Evolutionary conservation across 2,113 vertebrate genomes (phyloP).

Genomic region (Plecturocebus donacophilus): DNA sequence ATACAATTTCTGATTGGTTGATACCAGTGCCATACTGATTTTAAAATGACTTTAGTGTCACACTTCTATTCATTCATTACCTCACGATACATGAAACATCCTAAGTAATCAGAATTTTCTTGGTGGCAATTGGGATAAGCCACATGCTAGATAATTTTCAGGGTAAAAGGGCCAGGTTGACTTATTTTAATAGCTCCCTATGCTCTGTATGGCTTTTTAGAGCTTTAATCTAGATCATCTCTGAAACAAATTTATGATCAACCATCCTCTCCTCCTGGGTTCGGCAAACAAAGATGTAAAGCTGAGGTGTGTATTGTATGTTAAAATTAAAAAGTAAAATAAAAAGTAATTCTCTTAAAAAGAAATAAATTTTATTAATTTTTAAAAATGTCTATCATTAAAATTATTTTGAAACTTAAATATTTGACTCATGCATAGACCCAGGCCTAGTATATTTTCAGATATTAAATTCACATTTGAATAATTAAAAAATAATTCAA

Average conservation of each 20-base stretch:
- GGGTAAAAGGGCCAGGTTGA: background rate
- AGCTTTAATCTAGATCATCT: background rate
- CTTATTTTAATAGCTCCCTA: background rate
- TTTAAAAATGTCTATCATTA: background rate
- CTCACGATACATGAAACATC: background rate
- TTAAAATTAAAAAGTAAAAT: background rate
- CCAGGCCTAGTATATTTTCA: slow-evolving; percentile 4
- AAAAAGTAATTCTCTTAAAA: background rate
- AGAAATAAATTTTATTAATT: background rate
- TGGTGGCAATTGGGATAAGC: background rate
- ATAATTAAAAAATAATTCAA: background rate
- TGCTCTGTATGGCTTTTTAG: background rate
- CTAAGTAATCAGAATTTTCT: background rate
- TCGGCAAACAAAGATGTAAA: background rate
- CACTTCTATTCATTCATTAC: background rate
- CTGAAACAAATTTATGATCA: background rate
- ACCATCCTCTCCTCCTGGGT: background rate
- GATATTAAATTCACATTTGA: slow-evolving; percentile 24
- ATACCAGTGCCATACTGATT: background rate
- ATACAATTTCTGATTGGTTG: background rate
- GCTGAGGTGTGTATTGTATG: background rate
- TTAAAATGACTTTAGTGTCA: background rate
- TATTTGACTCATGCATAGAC: background rate
- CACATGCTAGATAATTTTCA: background rate
- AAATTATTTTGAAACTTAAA: background rate